Conservation (phyloP, 2,888 invertebrate species). For the Hypomecis punctinalis region DNA sequence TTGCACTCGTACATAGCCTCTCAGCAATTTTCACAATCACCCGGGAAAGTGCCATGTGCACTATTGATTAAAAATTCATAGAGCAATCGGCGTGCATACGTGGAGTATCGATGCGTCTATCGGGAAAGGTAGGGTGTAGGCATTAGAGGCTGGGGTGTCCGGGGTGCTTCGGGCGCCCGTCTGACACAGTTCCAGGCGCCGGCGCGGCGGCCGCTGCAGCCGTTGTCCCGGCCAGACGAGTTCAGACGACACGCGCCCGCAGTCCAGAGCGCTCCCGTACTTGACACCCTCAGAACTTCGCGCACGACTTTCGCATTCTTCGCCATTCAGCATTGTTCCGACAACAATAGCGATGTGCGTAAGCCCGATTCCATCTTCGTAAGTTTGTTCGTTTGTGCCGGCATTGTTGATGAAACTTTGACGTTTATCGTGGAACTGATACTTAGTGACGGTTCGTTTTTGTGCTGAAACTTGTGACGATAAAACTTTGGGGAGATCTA, state of each 20-base stretch:
- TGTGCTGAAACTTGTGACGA: conserved; percentile 29
- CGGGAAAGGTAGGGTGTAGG: conserved; percentile 12
- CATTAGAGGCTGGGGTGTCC: conserved; percentile 68
- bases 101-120: conserved; percentile 26
- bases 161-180: conserved; percentile 70
- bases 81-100: conserved; percentile 24
- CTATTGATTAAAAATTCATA: conserved; percentile 28
- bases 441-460: conserved; percentile 38
- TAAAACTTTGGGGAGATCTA: conserved; percentile 9
- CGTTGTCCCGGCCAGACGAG: conserved; percentile 77
- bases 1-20: not conserved
- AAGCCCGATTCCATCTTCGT: conserved; percentile 62
- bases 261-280: conserved; percentile 62
- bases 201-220: conserved; percentile 74
- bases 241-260: conserved; percentile 81
- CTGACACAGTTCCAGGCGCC: conserved; percentile 83
- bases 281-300: conserved; percentile 54
- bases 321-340: conserved; percentile 70
- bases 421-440: conserved; percentile 31
- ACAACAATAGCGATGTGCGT: conserved; percentile 70
- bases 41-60: conserved; percentile 16
- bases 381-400: conserved; percentile 59
- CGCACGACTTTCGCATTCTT: conserved; percentile 45
- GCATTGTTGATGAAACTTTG: conserved; percentile 59
- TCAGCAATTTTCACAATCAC: conserved; percentile 4